Evolutionary conservation across 2,113 vertebrate genomes (phyloP), one percentile per base, ranked within the genome.

Genomic region (Aix galericulata): DNA sequence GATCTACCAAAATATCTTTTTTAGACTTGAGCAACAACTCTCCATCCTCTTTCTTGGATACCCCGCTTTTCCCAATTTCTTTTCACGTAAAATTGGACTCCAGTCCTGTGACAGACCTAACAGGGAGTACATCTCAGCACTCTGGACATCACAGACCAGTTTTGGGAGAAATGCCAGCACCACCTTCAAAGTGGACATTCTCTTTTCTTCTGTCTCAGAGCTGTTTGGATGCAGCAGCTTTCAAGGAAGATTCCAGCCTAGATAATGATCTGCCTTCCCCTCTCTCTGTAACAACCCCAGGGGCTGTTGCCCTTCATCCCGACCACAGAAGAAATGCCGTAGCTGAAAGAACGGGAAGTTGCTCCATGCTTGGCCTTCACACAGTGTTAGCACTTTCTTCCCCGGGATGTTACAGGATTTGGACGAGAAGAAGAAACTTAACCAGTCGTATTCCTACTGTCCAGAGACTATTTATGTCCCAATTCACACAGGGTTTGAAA

Each of bases 321-420:
- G 94, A 94, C 75, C 48, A 0, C 34, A 68, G 93, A 81, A 92
- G 73, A 91, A 82, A 73, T 2, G 8, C 96, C 46, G 1, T 86
- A 59, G 78, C 92, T 89, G 89, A 91, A 94, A 96, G 88, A 86
- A 96, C 96, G 91, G 60, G 93, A 60, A 80, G 83, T 62, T 95
- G 88, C 96, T 98, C 97, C 29, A 88, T 21, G 38, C 96, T 95
- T 85, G 98, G 98, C 83, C 98, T 98, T 95, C 98, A 98, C 62
- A 98, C 98, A 3, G 96, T 98, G 69, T 94, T 98, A 93, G 98
- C 98, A 92, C 97, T 98, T 97, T 98, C 97, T 91, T 98, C 98
- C 64, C 98, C 98, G 17, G 98, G 97, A 69, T 98, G 98, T 96
- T 98, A 98, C 92, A 97, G 98, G 73, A 96, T 98, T 86, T 98